Conservation (phyloP, 2,797 vertebrate genomes). For the Myiotriccus ornatus region DNA sequence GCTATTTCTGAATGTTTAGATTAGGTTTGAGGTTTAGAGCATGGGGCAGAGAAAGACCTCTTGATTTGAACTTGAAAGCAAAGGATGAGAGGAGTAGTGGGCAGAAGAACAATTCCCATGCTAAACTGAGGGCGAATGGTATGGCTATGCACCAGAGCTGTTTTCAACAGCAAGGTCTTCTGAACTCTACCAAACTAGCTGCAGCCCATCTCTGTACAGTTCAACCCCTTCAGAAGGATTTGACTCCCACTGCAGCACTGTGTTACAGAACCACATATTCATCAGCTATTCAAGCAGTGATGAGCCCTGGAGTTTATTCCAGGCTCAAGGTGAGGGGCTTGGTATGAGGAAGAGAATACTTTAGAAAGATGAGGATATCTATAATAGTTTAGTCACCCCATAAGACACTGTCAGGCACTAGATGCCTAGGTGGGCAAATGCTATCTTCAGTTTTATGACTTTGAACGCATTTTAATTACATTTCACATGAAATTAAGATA, state of each 20-base stretch:
- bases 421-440: not conserved
- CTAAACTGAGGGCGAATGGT: accelerated
- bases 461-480: not conserved
- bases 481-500: conserved; percentile 12
- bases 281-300: accelerated
- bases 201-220: not conserved
- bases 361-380: not conserved
- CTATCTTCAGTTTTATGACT: not conserved
- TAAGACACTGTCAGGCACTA: not conserved
- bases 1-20: not conserved
- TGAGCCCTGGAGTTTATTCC: not conserved
- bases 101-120: not conserved
- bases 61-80: not conserved
- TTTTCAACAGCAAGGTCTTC: not conserved
- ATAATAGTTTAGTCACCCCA: not conserved
- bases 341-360: not conserved
- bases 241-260: not conserved
- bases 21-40: not conserved
- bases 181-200: not conserved
- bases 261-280: not conserved
- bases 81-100: not conserved
- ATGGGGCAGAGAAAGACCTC: not conserved
- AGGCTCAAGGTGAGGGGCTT: not conserved
- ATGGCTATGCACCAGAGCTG: not conserved
- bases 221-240: not conserved